phyloP scores from a whole-genome alignment of 1,140 invertebrate genomes.

The Drosophila busckii region DNA sequence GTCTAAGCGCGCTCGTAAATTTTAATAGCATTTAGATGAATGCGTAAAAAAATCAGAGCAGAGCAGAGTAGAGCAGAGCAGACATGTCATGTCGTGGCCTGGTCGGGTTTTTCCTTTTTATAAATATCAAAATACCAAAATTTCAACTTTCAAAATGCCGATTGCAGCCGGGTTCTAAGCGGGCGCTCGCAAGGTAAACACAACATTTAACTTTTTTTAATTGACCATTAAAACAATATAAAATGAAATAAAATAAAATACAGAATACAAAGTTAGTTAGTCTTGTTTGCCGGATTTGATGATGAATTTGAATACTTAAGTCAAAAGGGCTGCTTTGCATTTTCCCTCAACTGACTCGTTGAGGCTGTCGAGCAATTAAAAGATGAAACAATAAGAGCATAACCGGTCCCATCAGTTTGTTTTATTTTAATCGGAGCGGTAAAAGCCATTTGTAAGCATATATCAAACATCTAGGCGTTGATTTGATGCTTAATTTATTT shows the following conservation, averaged over 20 bases:
- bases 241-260: background rate
- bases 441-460: conserved; percentile 40
- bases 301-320: conserved; percentile 60
- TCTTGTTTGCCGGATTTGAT: conserved; percentile 30
- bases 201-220: conserved; percentile 26
- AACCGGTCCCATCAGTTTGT: conserved; percentile 43
- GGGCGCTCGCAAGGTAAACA: conserved; percentile 11
- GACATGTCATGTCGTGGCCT: conserved; percentile 37
- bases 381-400: conserved; percentile 19
- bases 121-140: conserved; percentile 46
- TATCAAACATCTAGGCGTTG: conserved; percentile 42
- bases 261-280: background rate
- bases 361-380: conserved; percentile 26
- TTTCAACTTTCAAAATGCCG: conserved; percentile 60
- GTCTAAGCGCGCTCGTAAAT: conserved; percentile 44
- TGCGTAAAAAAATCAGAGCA: conserved; percentile 30
- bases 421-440: conserved; percentile 38
- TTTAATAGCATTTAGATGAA: conserved; percentile 36
- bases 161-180: conserved; percentile 26
- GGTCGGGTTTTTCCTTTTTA: conserved; percentile 53
- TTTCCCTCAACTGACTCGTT: conserved; percentile 30
- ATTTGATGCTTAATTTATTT: conserved; percentile 21
- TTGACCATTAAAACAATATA: conserved; percentile 28
- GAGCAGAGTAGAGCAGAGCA: conserved; percentile 23
- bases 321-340: conserved; percentile 56